These are phyloP conservation scores for Hyppa rectilinea DNA, from an alignment of 2,888 invertebrate species.

Conservation along the genomic window DNA sequence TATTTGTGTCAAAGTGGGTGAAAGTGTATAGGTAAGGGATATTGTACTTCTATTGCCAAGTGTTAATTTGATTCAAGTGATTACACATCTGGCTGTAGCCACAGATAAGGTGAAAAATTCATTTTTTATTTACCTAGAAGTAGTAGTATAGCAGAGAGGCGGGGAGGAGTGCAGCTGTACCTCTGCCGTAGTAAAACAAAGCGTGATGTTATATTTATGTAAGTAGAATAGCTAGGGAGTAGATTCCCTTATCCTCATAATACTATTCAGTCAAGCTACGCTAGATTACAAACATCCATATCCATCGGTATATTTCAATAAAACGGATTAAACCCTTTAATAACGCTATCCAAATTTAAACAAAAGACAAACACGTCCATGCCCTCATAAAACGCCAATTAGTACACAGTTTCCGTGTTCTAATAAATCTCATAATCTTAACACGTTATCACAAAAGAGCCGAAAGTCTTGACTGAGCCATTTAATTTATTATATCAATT, in stretches of 20 bases:
- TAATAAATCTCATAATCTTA: slow-evolving; percentile 84
- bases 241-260: no score
- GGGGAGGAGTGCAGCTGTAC: no score
- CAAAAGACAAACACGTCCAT: slow-evolving; percentile 72
- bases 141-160: no score
- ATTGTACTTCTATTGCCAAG: neutral
- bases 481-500: slow-evolving; percentile 88
- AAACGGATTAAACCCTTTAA: slow-evolving; percentile 63
- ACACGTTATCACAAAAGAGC: slow-evolving; percentile 82
- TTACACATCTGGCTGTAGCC: neutral
- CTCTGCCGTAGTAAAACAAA: no score
- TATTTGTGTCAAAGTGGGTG: slow-evolving; percentile 17
- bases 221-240: no score
- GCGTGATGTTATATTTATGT: no score
- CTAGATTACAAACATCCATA: neutral
- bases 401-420: slow-evolving; percentile 78
- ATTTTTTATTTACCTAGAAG: no score
- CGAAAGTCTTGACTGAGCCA: slow-evolving; percentile 76
- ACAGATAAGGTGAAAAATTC: no score
- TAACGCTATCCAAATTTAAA: slow-evolving; percentile 75
- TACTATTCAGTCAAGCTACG: neutral
- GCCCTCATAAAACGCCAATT: slow-evolving; percentile 83
- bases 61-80: neutral
- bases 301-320: slow-evolving; percentile 27
- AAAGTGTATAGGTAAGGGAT: neutral